Evolutionary conservation across 2,113 vertebrate species (phyloP), one percentile per base, ranked within the genome.

Genomic region (Bufo gargarizans): DNA sequence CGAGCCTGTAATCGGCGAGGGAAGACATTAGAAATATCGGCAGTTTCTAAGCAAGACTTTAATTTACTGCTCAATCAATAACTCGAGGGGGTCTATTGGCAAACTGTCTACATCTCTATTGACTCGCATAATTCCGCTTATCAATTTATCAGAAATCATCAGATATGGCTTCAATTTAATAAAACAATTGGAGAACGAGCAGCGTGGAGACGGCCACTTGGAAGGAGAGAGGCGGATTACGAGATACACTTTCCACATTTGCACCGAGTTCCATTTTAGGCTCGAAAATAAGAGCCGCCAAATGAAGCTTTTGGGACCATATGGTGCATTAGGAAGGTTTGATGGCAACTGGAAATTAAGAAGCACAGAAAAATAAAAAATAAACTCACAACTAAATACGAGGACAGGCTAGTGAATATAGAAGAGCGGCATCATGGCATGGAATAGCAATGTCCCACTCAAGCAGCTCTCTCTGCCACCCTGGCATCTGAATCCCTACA

Each of bases 1-100:
- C 91, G 89, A 95, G 94, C 92, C 93, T 94, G 94, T 95, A 96
- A 96, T 95, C 95, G 95, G 95, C 92, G 93, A 95, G 94, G 94
- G 94, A 95, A 94, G 94, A 95, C 95, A 96, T 96, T 96, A 95
- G 94, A 95, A 96, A 95, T 96, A 96, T 96, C 93, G 94, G 95
- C 95, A 96, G 94, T 92, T 97, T 97, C 98, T 99, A 98, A 99
- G 98, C 99, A 99, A 98, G 98, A 99, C 98, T 99, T 99, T 99
- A 99, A 99, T 99, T 99, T 99, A 99, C 98, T 99, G 97, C 95
- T 96, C 95, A 96, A 99, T 99, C 98, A 98, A 99, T 99, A 98
- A 94, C 94, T 93, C 94, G 78, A 91, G 92, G 96, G 33, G 97
- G 97, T 98, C 97, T 99, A 99, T 99, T 97, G 97, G 97, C 97